Conservation (phyloP, 1,140 invertebrate species). For the Planococcus citri region DNA sequence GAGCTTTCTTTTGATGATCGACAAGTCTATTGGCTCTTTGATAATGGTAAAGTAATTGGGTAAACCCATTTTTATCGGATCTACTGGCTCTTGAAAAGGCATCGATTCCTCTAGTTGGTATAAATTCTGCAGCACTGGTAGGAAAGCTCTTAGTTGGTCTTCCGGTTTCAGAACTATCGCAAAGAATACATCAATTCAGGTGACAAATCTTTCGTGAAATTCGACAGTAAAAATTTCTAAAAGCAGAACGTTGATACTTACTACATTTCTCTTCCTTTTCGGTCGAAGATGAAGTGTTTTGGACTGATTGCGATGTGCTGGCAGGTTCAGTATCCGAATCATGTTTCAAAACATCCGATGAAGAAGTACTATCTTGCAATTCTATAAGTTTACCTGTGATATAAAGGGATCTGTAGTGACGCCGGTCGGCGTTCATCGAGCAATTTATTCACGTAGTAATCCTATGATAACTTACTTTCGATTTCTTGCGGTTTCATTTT, state of each 20-base stretch:
- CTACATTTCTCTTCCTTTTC: constrained; percentile 57
- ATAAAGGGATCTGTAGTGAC: no score
- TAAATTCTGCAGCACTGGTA: constrained; percentile 90
- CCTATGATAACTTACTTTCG: background rate
- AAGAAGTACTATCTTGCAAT: background rate
- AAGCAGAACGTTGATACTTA: constrained; percentile 40
- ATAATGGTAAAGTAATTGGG: constrained; percentile 99
- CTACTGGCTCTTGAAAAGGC: constrained; percentile 93
- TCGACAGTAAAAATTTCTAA: no score
- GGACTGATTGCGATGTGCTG: constrained; percentile 38
- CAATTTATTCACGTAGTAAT: background rate
- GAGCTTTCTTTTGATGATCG: constrained; percentile 87
- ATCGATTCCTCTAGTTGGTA: constrained; percentile 88
- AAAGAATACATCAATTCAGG: background rate
- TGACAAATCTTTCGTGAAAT: no score
- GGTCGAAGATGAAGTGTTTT: constrained; percentile 37
- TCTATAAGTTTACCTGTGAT: background rate
- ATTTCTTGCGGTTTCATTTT: background rate
- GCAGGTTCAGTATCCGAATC: background rate
- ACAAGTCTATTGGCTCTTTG: constrained; percentile 95
- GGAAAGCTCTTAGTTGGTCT: constrained; percentile 77
- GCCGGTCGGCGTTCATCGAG: background rate
- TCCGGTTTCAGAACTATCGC: constrained; percentile 76
- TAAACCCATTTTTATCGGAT: constrained; percentile 72
- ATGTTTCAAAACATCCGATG: background rate